phyloP scores from a whole-genome alignment of 2,888 invertebrate species.

The Mycogona germanica region DNA sequence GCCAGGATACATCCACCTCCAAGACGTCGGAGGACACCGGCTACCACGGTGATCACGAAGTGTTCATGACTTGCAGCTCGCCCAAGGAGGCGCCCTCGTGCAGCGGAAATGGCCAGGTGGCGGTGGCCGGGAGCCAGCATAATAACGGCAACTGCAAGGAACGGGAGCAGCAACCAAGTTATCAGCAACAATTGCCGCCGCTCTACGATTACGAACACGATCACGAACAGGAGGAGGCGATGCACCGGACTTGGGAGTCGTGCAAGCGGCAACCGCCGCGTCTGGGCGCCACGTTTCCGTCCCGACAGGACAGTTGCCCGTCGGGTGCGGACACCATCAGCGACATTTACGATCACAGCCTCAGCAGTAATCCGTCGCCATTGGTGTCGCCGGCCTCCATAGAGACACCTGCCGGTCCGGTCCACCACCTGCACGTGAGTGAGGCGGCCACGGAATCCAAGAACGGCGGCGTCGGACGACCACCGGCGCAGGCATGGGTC shows the following conservation, averaged over 20 bases:
- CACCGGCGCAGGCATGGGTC: background rate
- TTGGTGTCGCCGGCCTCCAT: background rate
- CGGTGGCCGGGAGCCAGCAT: background rate
- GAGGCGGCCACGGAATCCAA: background rate
- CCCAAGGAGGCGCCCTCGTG: background rate
- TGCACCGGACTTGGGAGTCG: background rate
- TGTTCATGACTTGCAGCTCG: background rate
- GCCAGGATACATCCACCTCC: constrained; percentile 12
- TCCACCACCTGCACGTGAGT: background rate
- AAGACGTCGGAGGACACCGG: constrained; percentile 16
- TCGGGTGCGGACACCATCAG: background rate
- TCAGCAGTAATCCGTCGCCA: constrained; percentile 7
- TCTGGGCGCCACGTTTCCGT: no score
- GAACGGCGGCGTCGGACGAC: background rate
- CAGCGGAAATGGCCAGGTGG: background rate
- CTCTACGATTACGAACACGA: background rate
- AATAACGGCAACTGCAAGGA: background rate
- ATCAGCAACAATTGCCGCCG: no score
- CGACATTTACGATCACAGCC: constrained; percentile 3
- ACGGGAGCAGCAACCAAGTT: background rate
- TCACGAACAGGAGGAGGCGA: background rate
- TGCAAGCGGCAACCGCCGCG: background rate
- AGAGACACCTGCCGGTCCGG: background rate
- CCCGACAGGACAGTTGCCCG: background rate
- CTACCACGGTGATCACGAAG: constrained; percentile 14